A percentile compares a stretch with the other conserved stretches of the same genome.
phyloP scores from a whole-genome alignment of 2,797 vertebrate genomes.

The Coregonus ussuriensis region DNA sequence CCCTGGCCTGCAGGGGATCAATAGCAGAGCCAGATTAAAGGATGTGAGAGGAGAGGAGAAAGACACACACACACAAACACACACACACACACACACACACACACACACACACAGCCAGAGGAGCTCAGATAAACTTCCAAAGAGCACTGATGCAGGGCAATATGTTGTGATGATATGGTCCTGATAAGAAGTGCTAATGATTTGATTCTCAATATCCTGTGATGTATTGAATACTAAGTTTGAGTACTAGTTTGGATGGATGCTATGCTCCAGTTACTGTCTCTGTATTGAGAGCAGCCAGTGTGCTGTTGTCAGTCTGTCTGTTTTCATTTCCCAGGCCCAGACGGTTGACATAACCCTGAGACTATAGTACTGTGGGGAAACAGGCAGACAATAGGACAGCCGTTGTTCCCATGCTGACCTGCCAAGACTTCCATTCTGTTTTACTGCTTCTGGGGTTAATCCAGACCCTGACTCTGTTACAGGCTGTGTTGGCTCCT shows the following conservation, averaged over 20 bases:
- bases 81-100: no score
- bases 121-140: not conserved
- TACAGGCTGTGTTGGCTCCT: not conserved
- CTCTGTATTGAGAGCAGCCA: not conserved
- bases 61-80: no score
- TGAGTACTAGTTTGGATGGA: not conserved
- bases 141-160: not conserved
- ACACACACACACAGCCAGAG: no score
- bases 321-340: slow-evolving; percentile 59
- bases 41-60: not conserved
- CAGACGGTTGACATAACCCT: slow-evolving; percentile 32
- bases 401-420: slow-evolving; percentile 47
- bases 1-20: not conserved
- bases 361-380: slow-evolving; percentile 32
- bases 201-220: not conserved
- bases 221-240: not conserved
- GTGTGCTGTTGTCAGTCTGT: not conserved
- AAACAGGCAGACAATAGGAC: slow-evolving; percentile 51
- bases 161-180: not conserved
- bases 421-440: slow-evolving; percentile 37
- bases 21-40: no score
- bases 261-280: not conserved
- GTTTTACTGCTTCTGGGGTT: slow-evolving; percentile 37
- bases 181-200: not conserved
- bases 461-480: not conserved